Conservation (phyloP, 2,797 vertebrate genomes). For the Rhabdomys pumilio region DNA sequence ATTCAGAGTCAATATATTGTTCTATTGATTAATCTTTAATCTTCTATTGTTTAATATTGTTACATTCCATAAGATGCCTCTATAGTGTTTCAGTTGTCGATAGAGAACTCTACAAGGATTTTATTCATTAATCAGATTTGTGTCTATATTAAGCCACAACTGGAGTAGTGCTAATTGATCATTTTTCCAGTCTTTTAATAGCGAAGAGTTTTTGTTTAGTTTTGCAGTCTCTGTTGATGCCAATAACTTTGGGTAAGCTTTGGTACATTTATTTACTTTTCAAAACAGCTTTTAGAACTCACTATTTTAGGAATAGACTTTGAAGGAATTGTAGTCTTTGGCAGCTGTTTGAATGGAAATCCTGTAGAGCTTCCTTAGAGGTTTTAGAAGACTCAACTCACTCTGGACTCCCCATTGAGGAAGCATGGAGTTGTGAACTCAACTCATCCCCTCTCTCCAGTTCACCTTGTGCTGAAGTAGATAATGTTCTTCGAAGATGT, state of each 20-base stretch:
- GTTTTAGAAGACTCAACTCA: slow-evolving; percentile 46
- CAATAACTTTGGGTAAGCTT: not conserved
- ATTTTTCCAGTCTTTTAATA: not conserved
- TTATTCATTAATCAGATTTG: not conserved
- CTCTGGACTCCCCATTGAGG: not conserved
- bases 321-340: slow-evolving; percentile 46
- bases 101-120: not conserved
- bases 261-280: slow-evolving; percentile 67
- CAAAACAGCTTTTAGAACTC: not conserved
- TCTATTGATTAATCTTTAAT: slow-evolving; percentile 35
- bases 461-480: slow-evolving; percentile 3
- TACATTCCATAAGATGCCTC: not conserved
- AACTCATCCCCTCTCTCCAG: not conserved
- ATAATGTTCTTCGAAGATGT: not conserved
- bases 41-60: slow-evolving; percentile 50
- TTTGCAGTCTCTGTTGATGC: slow-evolving; percentile 39
- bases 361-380: not conserved
- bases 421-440: not conserved
- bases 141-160: not conserved
- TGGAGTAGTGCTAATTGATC: not conserved
- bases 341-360: slow-evolving; percentile 48
- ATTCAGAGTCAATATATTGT: slow-evolving; percentile 40
- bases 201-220: not conserved
- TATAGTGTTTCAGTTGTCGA: slow-evolving; percentile 38
- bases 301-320: slow-evolving; percentile 68